Evolutionary conservation across 2,797 vertebrate species (phyloP).

Genomic region (Poeciliopsis presidionis): DNA sequence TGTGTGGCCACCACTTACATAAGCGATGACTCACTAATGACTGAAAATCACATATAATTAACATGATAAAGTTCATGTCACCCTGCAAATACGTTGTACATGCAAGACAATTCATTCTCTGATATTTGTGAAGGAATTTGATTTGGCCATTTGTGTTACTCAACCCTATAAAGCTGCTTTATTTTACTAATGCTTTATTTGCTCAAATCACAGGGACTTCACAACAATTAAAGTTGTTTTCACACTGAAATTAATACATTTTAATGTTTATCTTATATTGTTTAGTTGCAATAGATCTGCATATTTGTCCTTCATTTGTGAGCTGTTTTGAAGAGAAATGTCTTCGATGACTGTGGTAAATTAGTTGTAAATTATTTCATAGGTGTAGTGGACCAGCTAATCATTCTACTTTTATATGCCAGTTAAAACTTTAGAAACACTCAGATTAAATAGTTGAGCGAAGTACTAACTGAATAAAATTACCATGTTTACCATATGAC

Average conservation of each 20-base stretch:
- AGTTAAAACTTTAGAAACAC: neutral
- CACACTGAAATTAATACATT: neutral
- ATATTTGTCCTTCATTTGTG: neutral
- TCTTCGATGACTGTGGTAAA: neutral
- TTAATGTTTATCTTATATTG: neutral
- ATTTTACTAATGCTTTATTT: neutral
- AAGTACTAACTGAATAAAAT: neutral
- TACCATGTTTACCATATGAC: constrained; percentile 29
- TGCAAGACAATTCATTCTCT: constrained; percentile 34
- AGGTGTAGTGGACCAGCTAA: neutral
- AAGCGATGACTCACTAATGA: constrained; percentile 70
- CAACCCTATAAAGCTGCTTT: constrained; percentile 6
- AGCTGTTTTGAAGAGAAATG: neutral
- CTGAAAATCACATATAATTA: constrained; percentile 68
- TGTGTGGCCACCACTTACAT: constrained; percentile 54
- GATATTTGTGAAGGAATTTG: constrained; percentile 20
- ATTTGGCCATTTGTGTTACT: constrained; percentile 23
- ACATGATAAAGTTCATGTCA: constrained; percentile 65
- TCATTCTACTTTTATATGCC: neutral
- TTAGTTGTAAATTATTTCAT: neutral
- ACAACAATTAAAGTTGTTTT: neutral
- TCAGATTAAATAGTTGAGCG: neutral
- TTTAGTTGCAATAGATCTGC: neutral
- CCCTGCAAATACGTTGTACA: constrained; percentile 41
- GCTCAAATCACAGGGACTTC: neutral